A percentile compares a stretch with the other conserved stretches of the same genome.
Evolutionary conservation across 2,888 invertebrate species (phyloP).

Genomic region (Eupithecia tripunctaria): DNA sequence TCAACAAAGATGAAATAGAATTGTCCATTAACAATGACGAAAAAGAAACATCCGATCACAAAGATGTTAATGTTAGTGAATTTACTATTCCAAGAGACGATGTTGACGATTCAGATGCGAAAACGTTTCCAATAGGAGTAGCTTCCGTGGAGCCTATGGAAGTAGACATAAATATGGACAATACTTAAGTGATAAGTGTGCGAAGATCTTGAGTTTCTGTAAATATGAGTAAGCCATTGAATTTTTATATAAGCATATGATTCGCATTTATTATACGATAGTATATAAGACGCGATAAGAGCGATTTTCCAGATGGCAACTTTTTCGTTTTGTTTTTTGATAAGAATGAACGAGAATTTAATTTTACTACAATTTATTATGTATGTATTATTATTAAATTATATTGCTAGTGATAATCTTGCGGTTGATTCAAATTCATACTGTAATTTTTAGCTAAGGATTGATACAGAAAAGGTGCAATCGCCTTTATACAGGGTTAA

Average conservation of each 20-base stretch:
- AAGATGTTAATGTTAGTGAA: background rate
- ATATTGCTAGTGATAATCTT: background rate
- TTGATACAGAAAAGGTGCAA: background rate
- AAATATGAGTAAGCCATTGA: constrained; percentile 2
- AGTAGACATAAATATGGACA: constrained; percentile 23
- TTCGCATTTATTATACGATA: background rate
- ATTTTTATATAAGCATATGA: background rate
- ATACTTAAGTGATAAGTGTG: constrained; percentile 11
- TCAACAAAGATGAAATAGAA: too few relatives aligned
- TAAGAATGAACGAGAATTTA: background rate
- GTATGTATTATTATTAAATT: background rate
- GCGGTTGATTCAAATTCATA: background rate
- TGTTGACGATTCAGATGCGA: background rate
- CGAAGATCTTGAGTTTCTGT: background rate
- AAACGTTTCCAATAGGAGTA: background rate
- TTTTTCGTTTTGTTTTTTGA: background rate
- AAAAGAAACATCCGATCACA: background rate
- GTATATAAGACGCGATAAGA: background rate
- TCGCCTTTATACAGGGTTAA: background rate
- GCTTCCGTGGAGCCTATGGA: constrained; percentile 31
- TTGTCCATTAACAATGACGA: background rate
- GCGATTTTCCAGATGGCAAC: background rate
- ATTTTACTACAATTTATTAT: background rate
- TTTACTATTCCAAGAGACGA: background rate
- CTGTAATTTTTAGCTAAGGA: background rate